These are phyloP conservation scores for Coenonympha arcania DNA, from an alignment of 2,888 invertebrate species.

Conservation along the genomic window DNA sequence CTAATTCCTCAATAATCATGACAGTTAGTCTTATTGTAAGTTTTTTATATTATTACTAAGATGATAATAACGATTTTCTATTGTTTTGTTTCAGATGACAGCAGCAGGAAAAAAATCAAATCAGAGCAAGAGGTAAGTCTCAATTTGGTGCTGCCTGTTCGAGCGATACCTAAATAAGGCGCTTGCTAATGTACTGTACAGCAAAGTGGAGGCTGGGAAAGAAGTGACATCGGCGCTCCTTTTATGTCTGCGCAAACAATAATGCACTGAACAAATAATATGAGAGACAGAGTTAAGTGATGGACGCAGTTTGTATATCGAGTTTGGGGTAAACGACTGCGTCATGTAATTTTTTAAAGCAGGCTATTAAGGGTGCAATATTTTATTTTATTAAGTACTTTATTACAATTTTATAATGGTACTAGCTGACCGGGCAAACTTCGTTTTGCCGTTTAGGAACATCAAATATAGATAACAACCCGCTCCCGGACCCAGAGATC, in stretches of 20 bases:
- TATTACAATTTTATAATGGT: no score
- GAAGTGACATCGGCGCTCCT: slow-evolving; percentile 1
- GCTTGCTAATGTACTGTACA: slow-evolving; percentile 2
- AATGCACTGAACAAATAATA: background rate
- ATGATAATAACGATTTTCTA: slow-evolving; percentile 2
- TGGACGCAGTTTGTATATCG: background rate
- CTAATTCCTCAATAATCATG: no score
- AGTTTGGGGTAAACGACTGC: background rate
- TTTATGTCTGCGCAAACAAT: slow-evolving; percentile 4
- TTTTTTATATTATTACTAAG: background rate
- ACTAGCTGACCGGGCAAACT: no score
- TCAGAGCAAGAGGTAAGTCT: slow-evolving; percentile 64
- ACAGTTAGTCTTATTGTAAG: background rate
- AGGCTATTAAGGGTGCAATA: background rate
- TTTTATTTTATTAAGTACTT: no score
- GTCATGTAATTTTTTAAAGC: background rate
- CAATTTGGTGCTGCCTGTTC: slow-evolving; percentile 2
- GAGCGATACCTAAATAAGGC: slow-evolving; percentile 6
- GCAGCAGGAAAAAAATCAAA: slow-evolving; percentile 61
- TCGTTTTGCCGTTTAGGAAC: no score
- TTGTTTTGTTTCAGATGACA: slow-evolving; percentile 67
- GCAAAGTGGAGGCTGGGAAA: slow-evolving; percentile 1
- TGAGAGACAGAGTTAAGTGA: background rate
- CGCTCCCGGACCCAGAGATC: no score
- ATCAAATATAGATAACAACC: no score